Conservation (phyloP, 2,888 invertebrate species). For the Drosophila mulleri region DNA sequence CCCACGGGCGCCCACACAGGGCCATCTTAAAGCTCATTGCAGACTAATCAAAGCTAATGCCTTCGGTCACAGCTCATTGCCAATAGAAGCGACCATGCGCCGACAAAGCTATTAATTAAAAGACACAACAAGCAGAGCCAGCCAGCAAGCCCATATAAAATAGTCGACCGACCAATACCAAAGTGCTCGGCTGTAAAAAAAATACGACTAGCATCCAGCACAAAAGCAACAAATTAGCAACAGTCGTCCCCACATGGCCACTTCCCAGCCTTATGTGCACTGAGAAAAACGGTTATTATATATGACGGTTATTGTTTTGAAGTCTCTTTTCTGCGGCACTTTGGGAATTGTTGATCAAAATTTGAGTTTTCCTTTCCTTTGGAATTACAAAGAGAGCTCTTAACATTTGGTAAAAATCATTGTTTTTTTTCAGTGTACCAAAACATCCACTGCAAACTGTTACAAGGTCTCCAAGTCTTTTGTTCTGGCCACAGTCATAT, state of each 20-base stretch:
- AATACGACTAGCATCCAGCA: constrained; percentile 28
- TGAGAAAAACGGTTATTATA: background rate
- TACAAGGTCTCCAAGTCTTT: constrained; percentile 70
- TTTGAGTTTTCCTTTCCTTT: background rate
- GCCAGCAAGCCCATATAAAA: constrained; percentile 38
- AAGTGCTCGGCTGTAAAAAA: constrained; percentile 44
- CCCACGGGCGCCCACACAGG: background rate
- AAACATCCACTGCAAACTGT: constrained; percentile 53
- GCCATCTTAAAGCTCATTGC: constrained; percentile 24
- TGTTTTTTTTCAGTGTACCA: constrained; percentile 15
- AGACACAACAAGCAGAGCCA: constrained; percentile 24
- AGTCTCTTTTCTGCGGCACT: background rate
- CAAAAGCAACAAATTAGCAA: constrained; percentile 75
- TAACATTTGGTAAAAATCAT: background rate
- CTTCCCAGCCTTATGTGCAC: constrained; percentile 9
- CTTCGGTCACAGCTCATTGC: constrained; percentile 53
- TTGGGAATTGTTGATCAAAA: background rate
- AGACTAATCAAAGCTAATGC: constrained; percentile 69
- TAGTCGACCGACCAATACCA: constrained; percentile 40
- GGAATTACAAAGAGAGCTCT: background rate
- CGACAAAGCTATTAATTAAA: constrained; percentile 65
- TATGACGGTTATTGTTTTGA: too few species aligned
- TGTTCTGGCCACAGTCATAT: constrained; percentile 57
- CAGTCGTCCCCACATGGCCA: constrained; percentile 40
- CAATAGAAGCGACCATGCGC: constrained; percentile 59